Conservation (phyloP, 2,113 vertebrate genomes). For the Trematomus loennbergii region DNA sequence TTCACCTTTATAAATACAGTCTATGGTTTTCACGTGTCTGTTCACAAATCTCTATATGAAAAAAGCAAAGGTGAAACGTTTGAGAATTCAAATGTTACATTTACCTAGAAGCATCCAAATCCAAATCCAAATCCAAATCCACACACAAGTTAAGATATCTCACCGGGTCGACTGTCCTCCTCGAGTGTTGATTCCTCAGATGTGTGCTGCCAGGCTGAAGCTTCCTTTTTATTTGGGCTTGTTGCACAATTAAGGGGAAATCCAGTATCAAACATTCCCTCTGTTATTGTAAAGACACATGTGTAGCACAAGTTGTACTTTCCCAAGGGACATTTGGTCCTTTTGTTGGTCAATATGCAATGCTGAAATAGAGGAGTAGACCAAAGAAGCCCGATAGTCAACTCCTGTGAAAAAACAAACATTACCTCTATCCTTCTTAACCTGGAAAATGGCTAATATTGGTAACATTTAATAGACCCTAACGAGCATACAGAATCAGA, state of each 20-base stretch:
- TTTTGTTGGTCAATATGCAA: too few species aligned
- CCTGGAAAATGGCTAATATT: too few species aligned
- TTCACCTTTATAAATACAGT: neutral
- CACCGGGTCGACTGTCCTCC: slow-evolving; percentile 4
- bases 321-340: too few species aligned
- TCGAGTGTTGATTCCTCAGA: neutral
- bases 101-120: neutral
- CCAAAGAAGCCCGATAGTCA: too few species aligned
- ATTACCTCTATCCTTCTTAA: too few species aligned
- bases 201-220: neutral
- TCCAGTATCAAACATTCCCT: too few species aligned
- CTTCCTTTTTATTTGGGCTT: neutral
- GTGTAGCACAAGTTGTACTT: too few species aligned
- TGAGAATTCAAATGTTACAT: neutral
- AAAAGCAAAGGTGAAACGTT: neutral
- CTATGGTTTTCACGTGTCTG: neutral
- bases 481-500: too few species aligned
- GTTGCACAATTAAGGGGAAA: neutral
- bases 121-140: neutral
- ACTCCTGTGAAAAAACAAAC: too few species aligned
- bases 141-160: neutral
- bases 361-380: too few species aligned
- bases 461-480: too few species aligned
- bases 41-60: neutral
- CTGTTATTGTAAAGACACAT: too few species aligned